Conservation (phyloP, 2,113 vertebrate genomes). For the Gobio gobio region DNA sequence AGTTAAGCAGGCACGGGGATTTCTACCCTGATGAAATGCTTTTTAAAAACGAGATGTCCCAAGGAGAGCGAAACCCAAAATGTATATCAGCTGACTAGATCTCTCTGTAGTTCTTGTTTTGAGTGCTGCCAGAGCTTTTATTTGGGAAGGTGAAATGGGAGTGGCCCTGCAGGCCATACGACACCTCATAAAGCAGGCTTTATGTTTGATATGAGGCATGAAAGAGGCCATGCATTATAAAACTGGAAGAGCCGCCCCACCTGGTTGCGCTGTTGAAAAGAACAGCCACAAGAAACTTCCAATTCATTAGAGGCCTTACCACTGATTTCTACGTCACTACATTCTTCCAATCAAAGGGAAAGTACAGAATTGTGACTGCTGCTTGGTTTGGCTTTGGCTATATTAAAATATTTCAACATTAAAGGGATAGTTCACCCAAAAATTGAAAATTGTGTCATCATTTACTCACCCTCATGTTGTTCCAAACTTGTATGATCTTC, state of each 20-base stretch:
- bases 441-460: background rate
- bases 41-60: background rate
- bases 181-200: constrained; percentile 55
- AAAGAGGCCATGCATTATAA: constrained; percentile 50
- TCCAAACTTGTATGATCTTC: background rate
- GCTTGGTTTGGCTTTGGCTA: constrained; percentile 13
- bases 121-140: background rate
- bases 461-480: background rate
- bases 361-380: background rate
- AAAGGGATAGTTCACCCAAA: background rate
- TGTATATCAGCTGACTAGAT: background rate
- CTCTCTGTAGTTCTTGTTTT: background rate
- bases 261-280: constrained; percentile 15
- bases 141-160: constrained; percentile 49
- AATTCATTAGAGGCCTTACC: background rate
- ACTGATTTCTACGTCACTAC: background rate
- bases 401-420: constrained; percentile 8
- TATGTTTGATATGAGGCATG: constrained; percentile 48
- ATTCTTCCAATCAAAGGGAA: background rate
- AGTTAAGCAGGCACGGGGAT: constrained; percentile 61
- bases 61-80: background rate
- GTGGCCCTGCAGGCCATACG: constrained; percentile 40
- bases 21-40: background rate
- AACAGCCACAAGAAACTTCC: background rate
- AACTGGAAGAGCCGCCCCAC: constrained; percentile 38